Conservation (phyloP, 2,888 invertebrate species). For the Spatulosminthurus flaviceps region DNA sequence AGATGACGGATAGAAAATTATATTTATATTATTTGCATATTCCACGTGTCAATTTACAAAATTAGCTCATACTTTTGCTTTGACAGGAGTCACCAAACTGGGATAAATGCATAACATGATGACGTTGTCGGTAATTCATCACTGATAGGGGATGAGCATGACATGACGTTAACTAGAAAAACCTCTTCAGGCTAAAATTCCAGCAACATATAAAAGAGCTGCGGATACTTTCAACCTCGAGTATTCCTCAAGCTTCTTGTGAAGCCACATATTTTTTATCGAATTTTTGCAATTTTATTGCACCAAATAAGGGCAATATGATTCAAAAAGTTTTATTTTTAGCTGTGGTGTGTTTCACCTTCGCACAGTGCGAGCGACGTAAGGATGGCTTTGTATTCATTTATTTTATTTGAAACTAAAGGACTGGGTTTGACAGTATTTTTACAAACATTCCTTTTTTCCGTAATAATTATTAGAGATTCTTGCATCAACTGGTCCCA, state of each 20-base stretch:
- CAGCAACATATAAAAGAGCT: background rate
- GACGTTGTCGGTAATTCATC: background rate
- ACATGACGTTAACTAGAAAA: background rate
- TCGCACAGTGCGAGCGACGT: background rate
- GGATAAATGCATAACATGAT: too few relatives aligned
- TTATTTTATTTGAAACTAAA: too few relatives aligned
- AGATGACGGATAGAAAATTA: too few relatives aligned
- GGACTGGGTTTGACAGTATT: too few relatives aligned
- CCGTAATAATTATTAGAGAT: background rate
- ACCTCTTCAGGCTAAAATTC: background rate
- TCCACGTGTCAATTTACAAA: too few relatives aligned
- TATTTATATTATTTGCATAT: too few relatives aligned
- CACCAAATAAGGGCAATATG: background rate
- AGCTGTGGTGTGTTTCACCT: background rate
- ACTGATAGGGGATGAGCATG: background rate
- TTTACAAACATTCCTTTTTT: background rate
- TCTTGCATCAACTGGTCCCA: slow-evolving; percentile 49
- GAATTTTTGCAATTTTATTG: background rate
- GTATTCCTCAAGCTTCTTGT: background rate
- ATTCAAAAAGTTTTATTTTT: background rate
- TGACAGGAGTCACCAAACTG: background rate
- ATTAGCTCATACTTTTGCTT: too few relatives aligned
- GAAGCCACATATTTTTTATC: background rate
- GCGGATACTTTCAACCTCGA: background rate
- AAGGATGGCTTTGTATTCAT: background rate